Evolutionary conservation across 30 jellyfish, hydroid and myxozoan species (phyloP).

Genomic region (Turritopsis rubra): DNA sequence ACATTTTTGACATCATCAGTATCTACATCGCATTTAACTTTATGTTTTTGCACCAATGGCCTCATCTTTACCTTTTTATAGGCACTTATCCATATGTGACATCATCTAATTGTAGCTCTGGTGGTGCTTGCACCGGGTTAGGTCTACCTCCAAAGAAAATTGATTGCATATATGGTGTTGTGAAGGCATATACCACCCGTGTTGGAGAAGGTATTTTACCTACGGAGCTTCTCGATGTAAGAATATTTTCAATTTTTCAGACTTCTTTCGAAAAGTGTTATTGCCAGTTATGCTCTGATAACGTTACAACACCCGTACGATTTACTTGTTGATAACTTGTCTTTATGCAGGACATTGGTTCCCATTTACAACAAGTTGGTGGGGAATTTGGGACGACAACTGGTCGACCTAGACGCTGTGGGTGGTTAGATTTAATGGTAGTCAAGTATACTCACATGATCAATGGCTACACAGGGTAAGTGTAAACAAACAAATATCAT

Average conservation of each 20-base stretch:
- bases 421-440: conserved; percentile 98
- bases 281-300: not conserved
- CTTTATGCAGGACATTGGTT: conserved; percentile 76
- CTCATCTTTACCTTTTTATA: not conserved
- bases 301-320: not conserved
- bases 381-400: conserved; percentile 99
- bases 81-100: conserved; percentile 99
- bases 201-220: conserved; percentile 99
- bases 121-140: conserved; percentile 98
- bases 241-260: conserved; percentile 9
- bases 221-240: conserved; percentile 88
- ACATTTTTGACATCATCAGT: not conserved
- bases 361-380: conserved; percentile 75
- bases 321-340: not conserved
- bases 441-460: conserved; percentile 84
- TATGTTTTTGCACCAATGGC: too few relatives aligned
- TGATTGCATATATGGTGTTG: conserved; percentile 70
- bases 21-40: not conserved
- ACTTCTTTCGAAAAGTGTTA: too few relatives aligned
- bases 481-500: not conserved
- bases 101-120: conserved; percentile 90
- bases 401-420: conserved; percentile 98
- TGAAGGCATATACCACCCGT: conserved; percentile 96
- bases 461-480: conserved; percentile 91
- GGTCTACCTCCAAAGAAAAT: conserved; percentile 87